Base-by-base conservation (phyloP, 2,888 invertebrate species). In the Eupithecia tripunctaria region DNA sequence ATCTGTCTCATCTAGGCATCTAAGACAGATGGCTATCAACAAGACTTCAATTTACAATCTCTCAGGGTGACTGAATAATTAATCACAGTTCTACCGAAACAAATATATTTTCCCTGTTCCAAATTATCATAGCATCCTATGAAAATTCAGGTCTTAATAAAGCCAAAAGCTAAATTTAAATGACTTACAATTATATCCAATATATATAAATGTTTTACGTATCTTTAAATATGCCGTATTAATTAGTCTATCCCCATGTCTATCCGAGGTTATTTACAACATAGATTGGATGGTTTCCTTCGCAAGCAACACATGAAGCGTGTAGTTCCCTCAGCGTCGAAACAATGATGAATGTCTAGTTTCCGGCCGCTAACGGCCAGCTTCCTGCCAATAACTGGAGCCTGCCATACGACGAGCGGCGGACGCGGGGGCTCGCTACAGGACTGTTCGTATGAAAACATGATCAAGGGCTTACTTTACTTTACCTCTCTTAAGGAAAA, bases 381-480 rank as follows among this genome's bases (percentile, higher is more conserved):
- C 68, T 82, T 81, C 80, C 79, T 76, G 80, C 77, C 81, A 81
- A 82, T 81, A 79, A 78, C 73, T 71, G 51, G 76, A 80, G 12
- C 36, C 10, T 79, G 76, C 81, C 81, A 79, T 67, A 73, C 74
- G 60, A 18, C 60, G 25, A 25, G 56, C n/a, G 21, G 21, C 56
- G 10, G 56, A 12, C 56, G 25, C 25, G 25, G 25, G 21, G 56
- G 56, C 21, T 25, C 14, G 5, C 56, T n/a, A 21, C 47, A 47
- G 47, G 43, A 43, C n/a, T n/a, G 7, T 21, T 51, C 21, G n/a
- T 51, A n/a, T 7, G 8, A 21, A 21, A 21, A 3, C 47, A 25
- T 51, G 51, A 21, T 21, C 12, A 7, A 0, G 5, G 25, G 12
- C 14, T 56, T 14, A 51, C 8, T 10, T 47, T 21, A n/a, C 10